Base-by-base conservation (phyloP, 2,797 vertebrate genomes). In the Microctenopoma stevenorrisi region DNA sequence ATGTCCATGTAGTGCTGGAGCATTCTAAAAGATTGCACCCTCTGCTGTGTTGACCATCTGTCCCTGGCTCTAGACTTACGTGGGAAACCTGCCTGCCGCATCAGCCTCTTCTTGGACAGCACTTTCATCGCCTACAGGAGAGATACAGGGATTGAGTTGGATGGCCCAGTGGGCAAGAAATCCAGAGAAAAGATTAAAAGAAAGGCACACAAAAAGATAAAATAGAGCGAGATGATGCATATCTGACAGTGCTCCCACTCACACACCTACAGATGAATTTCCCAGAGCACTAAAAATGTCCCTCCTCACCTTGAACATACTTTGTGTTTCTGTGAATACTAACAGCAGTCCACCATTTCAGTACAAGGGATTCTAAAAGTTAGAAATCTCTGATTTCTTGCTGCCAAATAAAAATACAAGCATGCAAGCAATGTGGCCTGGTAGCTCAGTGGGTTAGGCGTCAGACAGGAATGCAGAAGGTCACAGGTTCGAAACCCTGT, bases 11-110 rank as follows among this genome's bases (percentile, higher is more conserved):
- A 72, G 38, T 28, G 64, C 28, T 40, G 48, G 18, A 51, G 26
- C 49, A 72, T 64, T 40, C n/a, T 13, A 4, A 63, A 38, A 73
- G 7, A 49, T 54, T 58, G 40, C 43, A 61, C 58, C 66, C 73
- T 76, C 86, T 69, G 58, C 79, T 69, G 83, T 55, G 82, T 52
- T 44, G 46, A 77, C 81, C 88, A 88, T 90, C 89, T 85, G 89
- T 47, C 57, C 15, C 55, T 75, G 71, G 82, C 53, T 85, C 57
- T 56, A 70, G 78, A 96, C 98, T 98, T 95, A 98, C 98, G 96
- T 77, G 98, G 98, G 79, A 99, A 99, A 61, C 98, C 98, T 0
- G 98, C 98, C 89, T 99, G 98, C 61, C 97, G 95, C 95, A 99
- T 96, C 92, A 99, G 93, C 90, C 95, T 97, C 94, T 95, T 98